phyloP scores from a whole-genome alignment of 1,140 invertebrate species.

The Drosophila suzukii region DNA sequence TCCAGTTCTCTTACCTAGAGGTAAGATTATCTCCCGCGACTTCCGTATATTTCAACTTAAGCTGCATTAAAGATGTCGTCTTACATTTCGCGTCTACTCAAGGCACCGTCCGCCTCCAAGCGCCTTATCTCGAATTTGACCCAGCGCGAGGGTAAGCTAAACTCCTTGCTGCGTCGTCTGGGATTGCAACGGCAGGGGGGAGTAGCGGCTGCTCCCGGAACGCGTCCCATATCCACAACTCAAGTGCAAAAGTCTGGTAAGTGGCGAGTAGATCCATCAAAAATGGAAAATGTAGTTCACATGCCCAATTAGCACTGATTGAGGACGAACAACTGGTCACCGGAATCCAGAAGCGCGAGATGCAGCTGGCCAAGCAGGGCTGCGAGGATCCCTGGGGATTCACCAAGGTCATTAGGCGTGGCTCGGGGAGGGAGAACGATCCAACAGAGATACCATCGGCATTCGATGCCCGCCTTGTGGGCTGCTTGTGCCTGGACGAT shows the following conservation, averaged over 20 bases:
- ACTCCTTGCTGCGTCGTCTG: slow-evolving; percentile 37
- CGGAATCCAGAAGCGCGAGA: slow-evolving; percentile 94
- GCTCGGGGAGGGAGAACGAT: slow-evolving; percentile 91
- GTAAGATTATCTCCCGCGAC: neutral
- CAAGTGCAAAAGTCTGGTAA: slow-evolving; percentile 52
- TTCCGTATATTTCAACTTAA: slow-evolving; percentile 19
- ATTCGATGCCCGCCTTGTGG: slow-evolving; percentile 94
- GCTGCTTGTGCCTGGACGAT: slow-evolving; percentile 97
- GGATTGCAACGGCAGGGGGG: slow-evolving; percentile 33
- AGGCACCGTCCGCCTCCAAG: slow-evolving; percentile 47
- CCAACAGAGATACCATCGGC: slow-evolving; percentile 95
- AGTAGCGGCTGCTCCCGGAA: neutral
- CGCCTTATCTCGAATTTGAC: slow-evolving; percentile 67
- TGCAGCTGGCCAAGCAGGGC: slow-evolving; percentile 92
- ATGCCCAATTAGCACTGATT: slow-evolving; percentile 85
- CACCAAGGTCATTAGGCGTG: slow-evolving; percentile 89
- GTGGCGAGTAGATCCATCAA: neutral
- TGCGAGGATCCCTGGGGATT: slow-evolving; percentile 95
- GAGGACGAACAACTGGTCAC: slow-evolving; percentile 96
- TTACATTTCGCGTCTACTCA: slow-evolving; percentile 56
- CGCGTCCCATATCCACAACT: slow-evolving; percentile 55
- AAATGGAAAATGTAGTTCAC: slow-evolving; percentile 51
- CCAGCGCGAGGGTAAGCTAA: slow-evolving; percentile 48
- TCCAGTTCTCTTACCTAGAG: neutral
- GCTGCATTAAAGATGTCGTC: slow-evolving; percentile 48